phyloP scores from a whole-genome alignment of 2,888 invertebrate genomes.

The Mesopsocus fuscifrons region DNA sequence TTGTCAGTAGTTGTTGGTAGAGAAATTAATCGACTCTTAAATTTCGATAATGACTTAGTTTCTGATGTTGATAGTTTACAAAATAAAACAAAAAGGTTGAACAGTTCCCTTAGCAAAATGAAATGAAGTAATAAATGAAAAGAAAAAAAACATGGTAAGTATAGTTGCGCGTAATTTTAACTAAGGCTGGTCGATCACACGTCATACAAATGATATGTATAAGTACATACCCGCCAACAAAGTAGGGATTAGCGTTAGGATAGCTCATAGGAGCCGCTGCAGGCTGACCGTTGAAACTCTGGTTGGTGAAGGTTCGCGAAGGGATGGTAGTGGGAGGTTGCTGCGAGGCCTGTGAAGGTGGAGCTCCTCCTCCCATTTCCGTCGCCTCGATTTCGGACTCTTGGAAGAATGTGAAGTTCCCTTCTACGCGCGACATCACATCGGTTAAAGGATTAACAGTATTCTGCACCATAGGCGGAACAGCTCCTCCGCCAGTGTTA shows the following conservation, averaged over 20 bases:
- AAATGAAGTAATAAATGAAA: no score
- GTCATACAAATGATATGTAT: no score
- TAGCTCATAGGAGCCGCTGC: not conserved
- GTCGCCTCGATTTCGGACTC: slow-evolving; percentile 4
- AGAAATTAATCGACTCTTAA: no score
- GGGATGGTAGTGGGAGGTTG: not conserved
- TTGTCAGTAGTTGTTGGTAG: no score
- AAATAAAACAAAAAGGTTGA: no score
- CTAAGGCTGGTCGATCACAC: no score
- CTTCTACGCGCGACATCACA: not conserved
- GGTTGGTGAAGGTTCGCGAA: slow-evolving; percentile 5
- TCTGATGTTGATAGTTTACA: no score
- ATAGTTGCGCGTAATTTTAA: no score
- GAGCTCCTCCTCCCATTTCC: not conserved
- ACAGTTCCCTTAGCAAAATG: no score
- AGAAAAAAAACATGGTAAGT: no score
- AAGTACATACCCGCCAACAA: not conserved
- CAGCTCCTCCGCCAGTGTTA: not conserved
- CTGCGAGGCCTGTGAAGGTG: not conserved
- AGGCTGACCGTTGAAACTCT: slow-evolving; percentile 3
- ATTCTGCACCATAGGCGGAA: not conserved
- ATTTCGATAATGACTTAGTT: no score
- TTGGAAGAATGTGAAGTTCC: slow-evolving; percentile 6
- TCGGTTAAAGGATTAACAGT: not conserved
- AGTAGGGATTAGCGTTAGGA: not conserved